These are phyloP conservation scores for Sinodicranocentrus sp. DNA, from an alignment of 2,888 invertebrate species.

Conservation along the genomic window DNA sequence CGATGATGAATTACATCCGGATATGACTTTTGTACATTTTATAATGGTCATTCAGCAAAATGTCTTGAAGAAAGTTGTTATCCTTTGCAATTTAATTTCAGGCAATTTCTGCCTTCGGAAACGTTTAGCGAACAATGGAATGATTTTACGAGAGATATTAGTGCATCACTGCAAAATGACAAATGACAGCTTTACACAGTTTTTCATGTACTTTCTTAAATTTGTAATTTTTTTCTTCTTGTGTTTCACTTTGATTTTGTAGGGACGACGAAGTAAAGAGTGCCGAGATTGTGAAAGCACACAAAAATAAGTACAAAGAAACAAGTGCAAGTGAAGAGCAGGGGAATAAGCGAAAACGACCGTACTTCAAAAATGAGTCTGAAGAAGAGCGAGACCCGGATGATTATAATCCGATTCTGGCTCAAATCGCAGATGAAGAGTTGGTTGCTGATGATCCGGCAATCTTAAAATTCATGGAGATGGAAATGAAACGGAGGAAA, in stretches of 20 bases:
- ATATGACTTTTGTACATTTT: too few species aligned
- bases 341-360: constrained; percentile 13
- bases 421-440: constrained; percentile 67
- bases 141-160: too few species aligned
- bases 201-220: too few species aligned
- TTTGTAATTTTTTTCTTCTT: too few species aligned
- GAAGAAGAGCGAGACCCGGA: constrained; percentile 16
- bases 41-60: too few species aligned
- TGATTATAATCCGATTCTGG: constrained; percentile 49
- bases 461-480: constrained; percentile 60
- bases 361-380: constrained; percentile 52
- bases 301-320: constrained; percentile 12
- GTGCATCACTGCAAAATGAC: too few species aligned
- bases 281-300: constrained; percentile 22
- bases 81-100: too few species aligned
- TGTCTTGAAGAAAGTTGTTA: too few species aligned
- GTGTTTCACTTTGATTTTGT: not conserved
- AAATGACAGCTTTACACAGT: too few species aligned
- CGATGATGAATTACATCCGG: too few species aligned
- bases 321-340: not conserved
- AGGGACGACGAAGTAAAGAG: constrained; percentile 63
- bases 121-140: too few species aligned
- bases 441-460: constrained; percentile 68
- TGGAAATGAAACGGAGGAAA: constrained; percentile 39
- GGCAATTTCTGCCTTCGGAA: too few species aligned